Evolutionary conservation across 1,140 invertebrate genomes (phyloP).

Genomic region (Heliconius hermathena): DNA sequence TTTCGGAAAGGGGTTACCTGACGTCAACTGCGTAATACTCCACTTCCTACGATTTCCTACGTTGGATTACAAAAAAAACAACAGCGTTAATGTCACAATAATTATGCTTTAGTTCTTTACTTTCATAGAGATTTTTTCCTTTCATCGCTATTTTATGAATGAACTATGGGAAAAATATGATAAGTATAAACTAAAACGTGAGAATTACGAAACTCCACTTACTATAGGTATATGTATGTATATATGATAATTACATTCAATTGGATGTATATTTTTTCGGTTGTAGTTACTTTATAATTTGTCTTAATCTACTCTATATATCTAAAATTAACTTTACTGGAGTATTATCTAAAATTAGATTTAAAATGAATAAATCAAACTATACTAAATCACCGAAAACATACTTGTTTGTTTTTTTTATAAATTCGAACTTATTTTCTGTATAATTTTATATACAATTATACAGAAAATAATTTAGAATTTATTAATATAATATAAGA

Average conservation of each 20-base stretch:
- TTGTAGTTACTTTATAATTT: neutral
- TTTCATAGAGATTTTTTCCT: conserved; percentile 33
- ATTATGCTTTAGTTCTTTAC: conserved; percentile 42
- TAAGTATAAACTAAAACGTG: conserved; percentile 37
- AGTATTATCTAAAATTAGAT: neutral
- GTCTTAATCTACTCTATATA: neutral
- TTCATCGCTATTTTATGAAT: conserved; percentile 53
- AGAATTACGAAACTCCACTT: conserved; percentile 26
- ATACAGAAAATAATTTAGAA: too few species aligned
- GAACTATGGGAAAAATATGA: conserved; percentile 54
- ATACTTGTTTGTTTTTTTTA: neutral
- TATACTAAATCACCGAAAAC: neutral
- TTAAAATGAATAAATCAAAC: neutral
- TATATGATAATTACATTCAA: neutral
- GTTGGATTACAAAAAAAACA: conserved; percentile 39
- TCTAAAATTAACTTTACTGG: neutral
- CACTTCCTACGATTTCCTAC: conserved; percentile 20
- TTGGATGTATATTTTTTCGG: neutral
- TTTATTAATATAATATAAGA: too few species aligned
- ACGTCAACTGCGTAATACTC: conserved; percentile 24
- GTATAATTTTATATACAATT: too few species aligned
- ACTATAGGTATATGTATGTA: neutral
- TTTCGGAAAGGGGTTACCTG: conserved; percentile 44
- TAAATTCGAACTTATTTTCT: too few species aligned
- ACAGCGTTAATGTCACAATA: conserved; percentile 56